Conservation (phyloP, 2,113 vertebrate genomes). For the Smithornis capensis region DNA sequence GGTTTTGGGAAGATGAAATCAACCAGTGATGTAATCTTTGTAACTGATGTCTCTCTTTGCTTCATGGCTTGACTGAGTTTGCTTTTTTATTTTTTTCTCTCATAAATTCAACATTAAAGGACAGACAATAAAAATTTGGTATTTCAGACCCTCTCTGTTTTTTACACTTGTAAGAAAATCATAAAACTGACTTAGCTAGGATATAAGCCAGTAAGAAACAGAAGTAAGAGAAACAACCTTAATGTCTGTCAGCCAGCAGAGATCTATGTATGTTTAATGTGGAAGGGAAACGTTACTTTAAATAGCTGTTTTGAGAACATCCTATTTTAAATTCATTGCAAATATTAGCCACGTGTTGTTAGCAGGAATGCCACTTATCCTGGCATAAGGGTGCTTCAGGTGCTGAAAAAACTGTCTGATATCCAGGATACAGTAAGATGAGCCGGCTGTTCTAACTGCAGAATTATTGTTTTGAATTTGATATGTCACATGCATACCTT, state of each 20-base stretch:
- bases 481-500: accelerated
- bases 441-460: background rate
- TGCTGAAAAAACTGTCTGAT: background rate
- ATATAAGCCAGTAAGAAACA: background rate
- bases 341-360: background rate
- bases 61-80: constrained; percentile 43
- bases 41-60: constrained; percentile 48
- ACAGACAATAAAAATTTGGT: background rate
- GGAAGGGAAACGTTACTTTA: background rate
- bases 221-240: background rate
- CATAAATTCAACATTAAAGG: constrained; percentile 23
- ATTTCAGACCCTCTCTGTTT: constrained; percentile 32
- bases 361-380: background rate
- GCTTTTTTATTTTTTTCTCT: constrained; percentile 59
- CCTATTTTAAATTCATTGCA: background rate
- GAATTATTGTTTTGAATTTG: background rate
- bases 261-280: accelerated
- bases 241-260: background rate
- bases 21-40: constrained; percentile 65
- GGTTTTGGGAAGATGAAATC: constrained; percentile 65
- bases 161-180: constrained; percentile 51
- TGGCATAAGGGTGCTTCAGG: background rate
- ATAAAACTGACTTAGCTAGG: background rate
- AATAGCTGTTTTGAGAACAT: background rate
- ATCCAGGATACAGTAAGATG: background rate